Evolutionary conservation across 2,113 vertebrate species (phyloP), one percentile per base, ranked within the genome.

Genomic region (Neolamprologus caudopunctatus): DNA sequence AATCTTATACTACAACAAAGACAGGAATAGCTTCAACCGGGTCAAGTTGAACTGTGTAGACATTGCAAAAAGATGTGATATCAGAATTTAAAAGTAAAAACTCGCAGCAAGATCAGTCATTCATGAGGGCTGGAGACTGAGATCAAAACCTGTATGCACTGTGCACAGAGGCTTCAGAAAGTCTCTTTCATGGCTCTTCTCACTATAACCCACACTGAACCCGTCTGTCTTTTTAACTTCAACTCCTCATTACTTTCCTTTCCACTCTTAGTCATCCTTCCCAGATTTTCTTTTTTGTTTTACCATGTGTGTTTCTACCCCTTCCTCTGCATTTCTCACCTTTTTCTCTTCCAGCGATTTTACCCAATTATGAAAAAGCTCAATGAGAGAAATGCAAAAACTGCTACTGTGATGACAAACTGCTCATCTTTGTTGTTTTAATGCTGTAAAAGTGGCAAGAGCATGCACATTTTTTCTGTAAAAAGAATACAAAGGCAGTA

Each of bases 101-200:
- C 71, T 81, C 66, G 12, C 84, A 82, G 83, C 10, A 8, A 85
- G 80, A 89, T 92, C 88, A 82, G 57, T 82, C 42, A 47, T 84
- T 86, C 37, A 82, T 82, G 68, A 90, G 55, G 58, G 37, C 35
- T 88, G 68, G 45, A 88, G 91, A 82, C 61, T 26, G 57, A 87
- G 89, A 92, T 94, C 88, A 88, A 92, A 93, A 81, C 87, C 66
- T 82, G 40, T 35, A 80, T 81, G 63, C 85, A 83, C 28, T 86
- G 51, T 66, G 40, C 83, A 85, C 80, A 73, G 58, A 50, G 2
- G 8, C 84, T 63, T 92, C 55, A 86, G 37, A 86, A 45, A 91
- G 82, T 88, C 88, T 91, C 84, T 89, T 91, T 93, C 88, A 91
- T 89, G 88, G 57, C 57, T 93, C 28, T 40, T 88, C 47, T 88